Percentiles rank a stretch among this genome's conserved stretches.
These are phyloP conservation scores for Yasuhikotakia modesta DNA, from an alignment of 2,797 vertebrate species.

Conservation along the genomic window DNA sequence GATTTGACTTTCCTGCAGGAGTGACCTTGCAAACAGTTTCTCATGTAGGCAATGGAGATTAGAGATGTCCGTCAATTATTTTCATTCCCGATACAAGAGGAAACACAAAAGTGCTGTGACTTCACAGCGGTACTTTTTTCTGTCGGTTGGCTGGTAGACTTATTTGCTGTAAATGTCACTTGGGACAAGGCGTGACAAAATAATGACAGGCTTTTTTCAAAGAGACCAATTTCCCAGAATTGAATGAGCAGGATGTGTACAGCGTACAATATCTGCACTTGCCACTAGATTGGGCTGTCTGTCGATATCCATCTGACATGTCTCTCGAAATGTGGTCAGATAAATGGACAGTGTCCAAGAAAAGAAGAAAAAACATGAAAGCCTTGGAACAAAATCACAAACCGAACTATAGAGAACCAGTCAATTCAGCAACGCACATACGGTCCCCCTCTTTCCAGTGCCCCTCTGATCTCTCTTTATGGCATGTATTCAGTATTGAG, in stretches of 20 bases:
- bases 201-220: constrained; percentile 79
- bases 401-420: constrained; percentile 33
- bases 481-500: background rate
- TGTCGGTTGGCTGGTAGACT: constrained; percentile 64
- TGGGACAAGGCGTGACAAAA: constrained; percentile 77
- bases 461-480: background rate
- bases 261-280: constrained; percentile 73
- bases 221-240: constrained; percentile 76
- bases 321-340: constrained; percentile 70
- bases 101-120: constrained; percentile 44
- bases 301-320: constrained; percentile 71
- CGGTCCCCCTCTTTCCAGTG: background rate
- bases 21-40: background rate
- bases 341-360: constrained; percentile 69
- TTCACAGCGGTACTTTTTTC: constrained; percentile 59
- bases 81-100: constrained; percentile 6
- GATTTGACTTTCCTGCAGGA: background rate
- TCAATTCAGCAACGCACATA: constrained; percentile 18
- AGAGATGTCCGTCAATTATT: constrained; percentile 10
- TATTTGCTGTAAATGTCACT: constrained; percentile 81
- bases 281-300: constrained; percentile 72
- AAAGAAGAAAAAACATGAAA: constrained; percentile 45
- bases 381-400: constrained; percentile 20
- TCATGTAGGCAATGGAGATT: background rate
- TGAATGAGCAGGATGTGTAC: constrained; percentile 75